These are phyloP conservation scores for Percopsis transmontana DNA, from an alignment of 2,113 vertebrate species.

Conservation along the genomic window DNA sequence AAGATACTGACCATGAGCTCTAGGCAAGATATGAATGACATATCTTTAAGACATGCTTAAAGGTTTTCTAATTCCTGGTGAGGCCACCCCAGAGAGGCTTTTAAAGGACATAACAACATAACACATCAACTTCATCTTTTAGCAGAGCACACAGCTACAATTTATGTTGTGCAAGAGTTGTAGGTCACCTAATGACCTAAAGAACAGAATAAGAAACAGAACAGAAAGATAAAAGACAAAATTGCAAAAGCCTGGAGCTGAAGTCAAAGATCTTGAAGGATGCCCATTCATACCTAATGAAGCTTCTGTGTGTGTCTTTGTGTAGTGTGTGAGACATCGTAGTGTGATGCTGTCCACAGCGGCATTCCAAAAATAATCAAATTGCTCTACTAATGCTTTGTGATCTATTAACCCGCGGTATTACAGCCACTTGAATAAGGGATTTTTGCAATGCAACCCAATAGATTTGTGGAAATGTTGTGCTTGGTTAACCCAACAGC, in stretches of 20 bases:
- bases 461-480: not conserved
- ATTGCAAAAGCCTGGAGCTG: not conserved
- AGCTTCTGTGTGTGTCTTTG: not conserved
- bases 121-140: not conserved
- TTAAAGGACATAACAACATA: not conserved
- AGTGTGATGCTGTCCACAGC: not conserved
- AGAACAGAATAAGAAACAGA: no score
- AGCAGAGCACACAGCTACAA: slow-evolving; percentile 18
- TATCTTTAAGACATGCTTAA: not conserved
- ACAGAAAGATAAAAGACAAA: slow-evolving; percentile 3
- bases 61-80: not conserved
- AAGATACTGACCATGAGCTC: not conserved
- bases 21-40: not conserved
- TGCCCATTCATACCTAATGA: slow-evolving; percentile 22
- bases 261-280: slow-evolving; percentile 33
- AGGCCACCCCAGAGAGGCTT: not conserved
- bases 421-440: not conserved
- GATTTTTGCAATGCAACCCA: not conserved
- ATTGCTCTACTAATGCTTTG: slow-evolving; percentile 41
- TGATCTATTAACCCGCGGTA: slow-evolving; percentile 20
- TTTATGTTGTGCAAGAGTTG: not conserved
- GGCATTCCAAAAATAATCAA: slow-evolving; percentile 37
- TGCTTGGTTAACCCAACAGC: not conserved
- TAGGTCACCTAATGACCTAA: not conserved
- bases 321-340: not conserved